Base-by-base conservation (phyloP, 1,140 invertebrate species). In the Drosophila sp. region DNA sequence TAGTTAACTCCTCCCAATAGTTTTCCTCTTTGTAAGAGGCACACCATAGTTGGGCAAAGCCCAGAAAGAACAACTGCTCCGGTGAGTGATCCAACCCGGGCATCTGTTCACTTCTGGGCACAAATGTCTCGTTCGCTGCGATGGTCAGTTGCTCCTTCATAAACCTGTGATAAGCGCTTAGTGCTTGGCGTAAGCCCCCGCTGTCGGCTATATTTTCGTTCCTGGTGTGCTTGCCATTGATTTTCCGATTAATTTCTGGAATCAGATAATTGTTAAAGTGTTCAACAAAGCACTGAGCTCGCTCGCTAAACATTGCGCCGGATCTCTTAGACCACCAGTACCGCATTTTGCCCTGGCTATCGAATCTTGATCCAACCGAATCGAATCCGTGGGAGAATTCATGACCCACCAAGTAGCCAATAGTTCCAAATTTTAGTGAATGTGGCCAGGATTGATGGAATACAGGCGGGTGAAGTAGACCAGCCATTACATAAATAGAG, bases 381-480 rank as follows among this genome's bases (percentile, higher is more conserved):
- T 91, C 90, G 23, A 91, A 91, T 2, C 85, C 90, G n/a, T 91
- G 90, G 0, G 90, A 90, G 33, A 91, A 66, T 54, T 91, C 90
- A n/a, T 91, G 90, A 6, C 90, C 90, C 6, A 90, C 68, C 27
- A 91, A 44, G 30, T 82, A 91, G 1, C 90, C 90, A 1, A 91
- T 60, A 4, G 89, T 91, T 27, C 90, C 90, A 29, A 76, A 91
- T 73, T 91, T 91, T 1, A 91, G 47, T 0, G 90, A 79, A 10
- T 90, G 70, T 1, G 90, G 90, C 90, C 90, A 91, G 1, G 60
- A 57, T 2, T 75, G 75, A 81, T 98, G 96, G 92, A 97, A 99
- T 82, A 98, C 98, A 0, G 98, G 98, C 66, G 96, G 95, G 89
- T 99, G 98, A 0, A 99, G 93, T 64, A 99, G 98, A 1, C 98